Evolutionary conservation across 2,797 vertebrate genomes (phyloP).

Genomic region (Crocodylus rhombifer): DNA sequence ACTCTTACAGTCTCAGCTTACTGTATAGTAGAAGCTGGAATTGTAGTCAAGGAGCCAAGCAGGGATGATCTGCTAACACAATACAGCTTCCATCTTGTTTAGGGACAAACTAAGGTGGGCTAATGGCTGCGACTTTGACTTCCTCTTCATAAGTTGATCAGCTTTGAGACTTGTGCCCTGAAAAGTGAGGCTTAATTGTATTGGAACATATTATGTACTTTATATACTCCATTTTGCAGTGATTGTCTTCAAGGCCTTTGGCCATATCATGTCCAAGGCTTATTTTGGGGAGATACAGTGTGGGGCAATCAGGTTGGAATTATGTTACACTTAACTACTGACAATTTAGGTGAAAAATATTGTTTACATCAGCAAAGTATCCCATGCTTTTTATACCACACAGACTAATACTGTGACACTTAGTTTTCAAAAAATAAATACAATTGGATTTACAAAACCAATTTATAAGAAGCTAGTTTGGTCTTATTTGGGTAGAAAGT

Average conservation of each 20-base stretch:
- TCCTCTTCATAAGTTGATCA: neutral
- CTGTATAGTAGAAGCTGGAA: neutral
- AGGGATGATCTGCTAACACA: neutral
- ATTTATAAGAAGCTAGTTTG: neutral
- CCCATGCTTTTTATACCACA: neutral
- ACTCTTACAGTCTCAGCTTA: neutral
- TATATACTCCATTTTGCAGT: neutral
- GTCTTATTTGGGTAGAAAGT: neutral
- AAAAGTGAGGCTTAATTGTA: neutral
- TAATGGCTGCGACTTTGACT: fast-evolving
- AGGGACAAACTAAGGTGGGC: neutral
- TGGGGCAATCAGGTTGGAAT: neutral
- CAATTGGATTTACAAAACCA: neutral
- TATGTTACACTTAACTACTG: conserved; percentile 2
- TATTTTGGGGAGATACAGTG: neutral
- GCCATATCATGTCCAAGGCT: neutral
- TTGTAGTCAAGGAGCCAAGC: neutral
- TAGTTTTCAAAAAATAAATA: neutral
- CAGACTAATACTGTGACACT: conserved; percentile 8
- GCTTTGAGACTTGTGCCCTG: neutral
- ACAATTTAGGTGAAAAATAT: neutral
- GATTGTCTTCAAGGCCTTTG: neutral
- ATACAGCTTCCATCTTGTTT: neutral
- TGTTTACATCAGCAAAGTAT: neutral
- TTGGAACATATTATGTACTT: neutral